These are phyloP conservation scores for Ictalurus punctatus DNA, from an alignment of 2,113 vertebrate genomes.

Conservation along the genomic window DNA sequence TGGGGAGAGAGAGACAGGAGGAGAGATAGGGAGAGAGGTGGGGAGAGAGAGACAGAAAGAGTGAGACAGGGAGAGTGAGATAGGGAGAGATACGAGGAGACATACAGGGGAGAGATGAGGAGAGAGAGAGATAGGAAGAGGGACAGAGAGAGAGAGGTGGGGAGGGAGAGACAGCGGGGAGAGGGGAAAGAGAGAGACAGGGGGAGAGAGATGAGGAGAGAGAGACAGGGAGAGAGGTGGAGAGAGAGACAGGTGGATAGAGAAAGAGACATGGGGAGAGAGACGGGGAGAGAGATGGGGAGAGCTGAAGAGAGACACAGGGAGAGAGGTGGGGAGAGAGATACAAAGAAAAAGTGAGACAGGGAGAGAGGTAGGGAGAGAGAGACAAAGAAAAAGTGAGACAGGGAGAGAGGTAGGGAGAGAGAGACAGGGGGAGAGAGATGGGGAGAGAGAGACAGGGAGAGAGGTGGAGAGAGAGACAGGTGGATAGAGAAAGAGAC, in stretches of 20 bases:
- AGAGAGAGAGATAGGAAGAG: neutral
- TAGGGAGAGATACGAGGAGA: too few species aligned
- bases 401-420: neutral
- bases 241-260: too few species aligned
- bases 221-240: neutral
- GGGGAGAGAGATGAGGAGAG: neutral
- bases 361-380: neutral
- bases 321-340: neutral
- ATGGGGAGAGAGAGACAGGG: neutral
- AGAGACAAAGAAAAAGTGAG: neutral
- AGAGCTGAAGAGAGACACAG: constrained; percentile 29
- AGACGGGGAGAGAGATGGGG: neutral
- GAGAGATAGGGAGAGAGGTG: neutral
- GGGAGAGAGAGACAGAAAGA: neutral
- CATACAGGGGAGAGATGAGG: too few species aligned
- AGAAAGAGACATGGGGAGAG: too few species aligned
- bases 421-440: neutral
- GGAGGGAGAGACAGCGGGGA: too few species aligned
- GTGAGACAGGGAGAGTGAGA: too few species aligned
- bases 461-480: neutral
- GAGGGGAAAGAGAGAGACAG: neutral
- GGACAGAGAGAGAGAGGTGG: too few species aligned
- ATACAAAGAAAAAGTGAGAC: neutral
- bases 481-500: neutral
- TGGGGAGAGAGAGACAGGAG: neutral